Conservation (phyloP, 2,888 invertebrate species). For the Erpobdella octoculata region DNA sequence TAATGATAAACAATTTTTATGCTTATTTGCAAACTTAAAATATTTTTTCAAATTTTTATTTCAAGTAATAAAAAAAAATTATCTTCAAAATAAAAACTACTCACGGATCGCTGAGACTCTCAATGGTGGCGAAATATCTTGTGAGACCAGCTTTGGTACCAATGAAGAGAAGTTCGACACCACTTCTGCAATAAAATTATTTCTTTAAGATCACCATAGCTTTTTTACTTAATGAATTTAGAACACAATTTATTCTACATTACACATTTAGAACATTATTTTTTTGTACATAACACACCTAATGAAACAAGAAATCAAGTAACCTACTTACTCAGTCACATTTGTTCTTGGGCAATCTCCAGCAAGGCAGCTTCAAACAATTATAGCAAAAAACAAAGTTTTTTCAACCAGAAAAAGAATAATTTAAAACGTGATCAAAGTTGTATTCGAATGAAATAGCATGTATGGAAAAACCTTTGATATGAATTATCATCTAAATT, state of each 20-base stretch:
- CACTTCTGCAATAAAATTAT: too few relatives aligned
- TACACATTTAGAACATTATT: too few relatives aligned
- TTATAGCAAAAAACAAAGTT: not conserved
- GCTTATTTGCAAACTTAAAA: not conserved
- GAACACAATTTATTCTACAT: not conserved
- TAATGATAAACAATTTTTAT: not conserved
- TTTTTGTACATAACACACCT: too few relatives aligned
- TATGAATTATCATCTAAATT: not conserved
- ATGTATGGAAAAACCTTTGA: too few relatives aligned
- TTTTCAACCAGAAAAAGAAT: not conserved
- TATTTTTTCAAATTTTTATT: not conserved
- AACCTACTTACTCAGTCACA: not conserved
- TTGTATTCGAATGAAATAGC: too few relatives aligned
- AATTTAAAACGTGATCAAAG: too few relatives aligned
- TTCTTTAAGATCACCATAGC: not conserved
- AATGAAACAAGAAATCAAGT: not conserved
- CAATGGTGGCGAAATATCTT: conserved; percentile 38
- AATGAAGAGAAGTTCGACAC: conserved; percentile 44
- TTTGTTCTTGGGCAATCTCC: not conserved
- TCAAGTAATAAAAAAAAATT: not conserved
- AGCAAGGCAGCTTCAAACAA: not conserved
- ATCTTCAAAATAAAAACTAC: conserved; percentile 28
- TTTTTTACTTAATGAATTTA: not conserved
- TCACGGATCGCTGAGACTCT: conserved; percentile 40
- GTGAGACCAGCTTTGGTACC: conserved; percentile 47